Base-by-base conservation (phyloP, 2,888 invertebrate species). In the Ellobium chinense region DNA sequence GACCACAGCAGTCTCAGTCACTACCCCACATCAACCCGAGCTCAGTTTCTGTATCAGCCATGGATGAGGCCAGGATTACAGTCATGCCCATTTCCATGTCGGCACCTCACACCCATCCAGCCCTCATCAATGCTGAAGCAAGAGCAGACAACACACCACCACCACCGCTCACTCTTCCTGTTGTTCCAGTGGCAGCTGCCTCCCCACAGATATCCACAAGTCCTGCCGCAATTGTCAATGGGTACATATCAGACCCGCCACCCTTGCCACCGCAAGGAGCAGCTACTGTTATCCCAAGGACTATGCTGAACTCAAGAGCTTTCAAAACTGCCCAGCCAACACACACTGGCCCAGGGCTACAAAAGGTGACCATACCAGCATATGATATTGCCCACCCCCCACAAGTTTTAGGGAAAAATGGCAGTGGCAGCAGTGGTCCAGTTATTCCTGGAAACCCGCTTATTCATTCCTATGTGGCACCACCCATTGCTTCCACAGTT, bases 211-310 rank as follows among this genome's bases (percentile, higher is more conserved):
- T 46, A 9, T 66, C 76, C 60, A 34, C 37, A n/a, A 62, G 36
- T 39, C 39, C 29, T 7, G 80, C 37, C 3, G 29, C 72, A 31
- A 29, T 81, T 31, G 83, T 77, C 58, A 86, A 87, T 78, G 89
- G 89, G 0, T 89, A 87, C 77, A 86, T 84, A 34, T 87, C 88
- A 7, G 89, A 89, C 81, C 88, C 88, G 1, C 86, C 87, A 12
- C 70, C 76, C 9, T 34, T 66, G 1, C 69, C 27, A 34, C 75
- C 56, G 54, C 72, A 81, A 21, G 78, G 84, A 36, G 83, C 83
- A 0, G 77, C 78, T 31, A 63, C 81, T 14, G 69, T 84, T 54
- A 76, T 82, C 3, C 72, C 84, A 2, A 76, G 75, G 27, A 12
- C 70, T 18, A 74, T 77, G 24, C 14, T 78, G 12, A 56, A 65